Conservation (phyloP, 2,113 vertebrate genomes). For the Sinocyclocheilus maitianheensis region DNA sequence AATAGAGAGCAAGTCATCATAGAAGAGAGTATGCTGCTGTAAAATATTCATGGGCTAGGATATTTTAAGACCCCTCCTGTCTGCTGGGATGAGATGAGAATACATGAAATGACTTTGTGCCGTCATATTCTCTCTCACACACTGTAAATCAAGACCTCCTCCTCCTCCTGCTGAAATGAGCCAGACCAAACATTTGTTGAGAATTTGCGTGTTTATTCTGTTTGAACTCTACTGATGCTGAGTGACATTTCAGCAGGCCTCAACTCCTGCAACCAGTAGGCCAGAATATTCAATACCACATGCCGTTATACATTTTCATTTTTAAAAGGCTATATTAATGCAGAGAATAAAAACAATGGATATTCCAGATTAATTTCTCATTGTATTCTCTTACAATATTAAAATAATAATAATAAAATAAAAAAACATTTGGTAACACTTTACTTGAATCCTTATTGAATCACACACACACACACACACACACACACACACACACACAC, state of each 20-base stretch:
- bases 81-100: constrained; percentile 44
- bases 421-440: neutral
- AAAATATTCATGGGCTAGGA: constrained; percentile 50
- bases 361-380: neutral
- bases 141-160: constrained; percentile 3
- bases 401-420: too few species aligned
- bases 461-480: too few species aligned
- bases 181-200: neutral
- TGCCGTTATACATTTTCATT: neutral
- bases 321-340: neutral
- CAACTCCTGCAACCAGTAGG: neutral
- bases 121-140: constrained; percentile 2
- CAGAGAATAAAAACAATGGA: neutral
- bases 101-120: neutral
- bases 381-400: neutral
- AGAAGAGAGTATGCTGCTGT: constrained; percentile 33
- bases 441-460: too few species aligned
- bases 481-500: too few species aligned
- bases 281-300: neutral
- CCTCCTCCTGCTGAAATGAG: neutral
- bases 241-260: neutral
- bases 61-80: constrained; percentile 48
- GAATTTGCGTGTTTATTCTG: neutral
- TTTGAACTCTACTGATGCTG: neutral
- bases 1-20: neutral